phyloP scores from a whole-genome alignment of 2,113 vertebrate genomes.

The Argyrosomus japonicus region DNA sequence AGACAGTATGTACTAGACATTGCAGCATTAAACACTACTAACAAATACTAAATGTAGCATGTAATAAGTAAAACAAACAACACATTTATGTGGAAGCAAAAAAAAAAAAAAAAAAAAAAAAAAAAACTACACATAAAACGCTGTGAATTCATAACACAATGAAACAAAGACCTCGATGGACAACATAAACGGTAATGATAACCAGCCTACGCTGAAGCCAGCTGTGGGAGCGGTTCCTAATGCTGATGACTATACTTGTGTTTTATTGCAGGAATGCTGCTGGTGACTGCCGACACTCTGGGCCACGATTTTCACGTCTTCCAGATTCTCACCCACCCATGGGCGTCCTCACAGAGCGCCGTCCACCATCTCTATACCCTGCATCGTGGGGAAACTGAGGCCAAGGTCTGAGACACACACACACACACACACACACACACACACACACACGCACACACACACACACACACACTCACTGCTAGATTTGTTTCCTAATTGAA shows the following conservation, averaged over 20 bases:
- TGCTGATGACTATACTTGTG: background rate
- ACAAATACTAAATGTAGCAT: background rate
- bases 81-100: background rate
- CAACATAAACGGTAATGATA: background rate
- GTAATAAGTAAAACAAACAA: background rate
- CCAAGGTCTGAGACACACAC: slow-evolving; percentile 87
- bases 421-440: slow-evolving; percentile 7
- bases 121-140: background rate
- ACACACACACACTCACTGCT: background rate
- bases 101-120: background rate
- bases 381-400: slow-evolving; percentile 98
- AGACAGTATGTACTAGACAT: background rate
- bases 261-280: slow-evolving; percentile 90
- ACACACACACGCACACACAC: too few relatives aligned
- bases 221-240: background rate
- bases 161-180: background rate
- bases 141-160: background rate
- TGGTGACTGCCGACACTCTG: slow-evolving; percentile 95
- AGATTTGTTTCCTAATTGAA: background rate
- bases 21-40: background rate
- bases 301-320: slow-evolving; percentile 99
- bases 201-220: background rate
- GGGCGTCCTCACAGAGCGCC: slow-evolving; percentile 96
- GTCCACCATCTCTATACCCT: slow-evolving; percentile 98
- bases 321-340: slow-evolving; percentile 97